A percentile compares a stretch with the other conserved stretches of the same genome.
Conservation (phyloP, 2,888 invertebrate genomes). For the Mythimna pallens region DNA sequence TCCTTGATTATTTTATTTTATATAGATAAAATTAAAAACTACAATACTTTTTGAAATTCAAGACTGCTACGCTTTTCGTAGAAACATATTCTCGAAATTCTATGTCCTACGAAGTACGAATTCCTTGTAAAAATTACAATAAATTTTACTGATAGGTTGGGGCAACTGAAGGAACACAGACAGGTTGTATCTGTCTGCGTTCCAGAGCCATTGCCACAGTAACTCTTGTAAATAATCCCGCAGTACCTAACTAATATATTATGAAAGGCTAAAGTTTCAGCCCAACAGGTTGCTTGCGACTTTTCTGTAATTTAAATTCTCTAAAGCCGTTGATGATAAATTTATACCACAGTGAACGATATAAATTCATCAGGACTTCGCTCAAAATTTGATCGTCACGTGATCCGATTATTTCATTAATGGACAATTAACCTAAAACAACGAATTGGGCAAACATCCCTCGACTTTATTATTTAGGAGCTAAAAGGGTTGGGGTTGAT, state of each 20-base stretch:
- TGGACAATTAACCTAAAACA: conserved; percentile 55
- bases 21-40: neutral
- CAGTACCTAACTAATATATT: no score
- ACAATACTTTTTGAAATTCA: neutral
- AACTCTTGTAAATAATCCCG: no score
- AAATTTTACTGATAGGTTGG: no score
- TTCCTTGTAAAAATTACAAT: neutral
- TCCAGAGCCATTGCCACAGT: no score
- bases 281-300: no score
- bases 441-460: conserved; percentile 31
- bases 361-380: neutral
- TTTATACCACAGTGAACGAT: no score
- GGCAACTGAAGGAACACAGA: no score
- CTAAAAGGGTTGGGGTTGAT: conserved; percentile 40
- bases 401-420: conserved; percentile 45
- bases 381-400: conserved; percentile 7
- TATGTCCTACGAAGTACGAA: conserved; percentile 22
- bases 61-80: conserved; percentile 36
- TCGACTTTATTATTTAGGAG: conserved; percentile 37
- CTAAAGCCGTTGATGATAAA: neutral
- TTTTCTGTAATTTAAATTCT: neutral
- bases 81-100: conserved; percentile 1
- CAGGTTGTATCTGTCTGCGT: no score
- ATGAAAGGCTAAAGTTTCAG: no score
- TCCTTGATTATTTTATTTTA: neutral